These are phyloP conservation scores for Ranitomeya variabilis DNA, from an alignment of 2,113 vertebrate species.

Conservation along the genomic window DNA sequence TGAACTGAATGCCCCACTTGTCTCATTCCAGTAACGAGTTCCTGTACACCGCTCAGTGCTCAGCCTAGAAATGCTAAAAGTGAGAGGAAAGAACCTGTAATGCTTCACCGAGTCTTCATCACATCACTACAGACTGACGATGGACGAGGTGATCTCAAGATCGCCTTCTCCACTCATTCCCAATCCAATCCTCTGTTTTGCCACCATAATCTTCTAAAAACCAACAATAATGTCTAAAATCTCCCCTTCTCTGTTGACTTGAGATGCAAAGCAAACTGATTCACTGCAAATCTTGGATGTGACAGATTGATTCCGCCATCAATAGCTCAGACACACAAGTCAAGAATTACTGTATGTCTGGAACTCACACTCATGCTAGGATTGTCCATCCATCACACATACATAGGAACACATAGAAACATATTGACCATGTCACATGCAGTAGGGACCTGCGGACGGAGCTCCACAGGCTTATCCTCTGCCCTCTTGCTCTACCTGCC, in stretches of 20 bases:
- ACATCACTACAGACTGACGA: background rate
- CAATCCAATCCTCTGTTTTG: background rate
- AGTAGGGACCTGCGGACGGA: background rate
- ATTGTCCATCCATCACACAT: background rate
- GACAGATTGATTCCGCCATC: background rate
- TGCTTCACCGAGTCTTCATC: background rate
- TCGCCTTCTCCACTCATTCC: background rate
- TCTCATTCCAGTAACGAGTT: background rate
- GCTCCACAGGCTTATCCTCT: background rate
- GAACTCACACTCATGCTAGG: background rate
- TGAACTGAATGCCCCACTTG: background rate
- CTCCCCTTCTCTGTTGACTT: background rate
- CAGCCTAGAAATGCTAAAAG: background rate
- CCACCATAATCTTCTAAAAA: background rate
- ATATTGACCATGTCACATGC: background rate
- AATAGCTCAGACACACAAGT: background rate
- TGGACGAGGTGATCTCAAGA: background rate
- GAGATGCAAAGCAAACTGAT: background rate
- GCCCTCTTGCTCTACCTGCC: background rate
- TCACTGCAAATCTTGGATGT: background rate
- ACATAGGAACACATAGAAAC: background rate
- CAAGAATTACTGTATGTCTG: background rate
- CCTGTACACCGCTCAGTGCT: background rate
- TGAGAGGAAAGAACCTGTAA: conserved; percentile 10
- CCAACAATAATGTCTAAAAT: background rate